A percentile compares a stretch with the other conserved stretches of the same genome.
Conservation (phyloP, 2,888 invertebrate genomes). For the Drosophila dives region DNA sequence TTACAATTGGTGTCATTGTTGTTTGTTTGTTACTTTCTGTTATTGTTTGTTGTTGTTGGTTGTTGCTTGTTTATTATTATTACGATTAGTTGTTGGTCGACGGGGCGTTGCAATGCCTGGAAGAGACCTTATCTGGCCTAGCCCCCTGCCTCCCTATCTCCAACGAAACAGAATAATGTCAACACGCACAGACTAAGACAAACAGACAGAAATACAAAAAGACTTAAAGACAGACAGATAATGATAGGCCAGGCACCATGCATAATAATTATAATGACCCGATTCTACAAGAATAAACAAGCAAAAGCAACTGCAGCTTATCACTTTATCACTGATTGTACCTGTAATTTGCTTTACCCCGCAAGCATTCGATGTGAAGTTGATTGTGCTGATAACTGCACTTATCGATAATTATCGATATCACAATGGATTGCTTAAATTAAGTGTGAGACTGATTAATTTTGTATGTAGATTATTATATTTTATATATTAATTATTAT, state of each 20-base stretch:
- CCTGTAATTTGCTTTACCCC: not conserved
- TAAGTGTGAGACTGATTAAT: too few species aligned
- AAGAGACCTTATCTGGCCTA: constrained; percentile 8
- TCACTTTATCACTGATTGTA: constrained; percentile 5
- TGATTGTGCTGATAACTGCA: not conserved
- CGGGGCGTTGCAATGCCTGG: not conserved
- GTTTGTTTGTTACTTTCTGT: not conserved
- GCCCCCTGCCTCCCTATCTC: not conserved
- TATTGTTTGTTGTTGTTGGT: not conserved
- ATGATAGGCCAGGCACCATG: constrained; percentile 30
- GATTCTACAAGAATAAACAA: constrained; percentile 19
- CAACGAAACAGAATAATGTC: constrained; percentile 3
- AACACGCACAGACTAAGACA: constrained; percentile 18
- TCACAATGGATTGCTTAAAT: too few species aligned
- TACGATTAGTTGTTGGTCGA: constrained; percentile 14
- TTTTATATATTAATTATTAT: too few species aligned
- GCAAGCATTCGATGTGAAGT: not conserved
- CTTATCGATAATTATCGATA: not conserved
- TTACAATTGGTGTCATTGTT: not conserved
- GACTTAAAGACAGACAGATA: constrained; percentile 1
- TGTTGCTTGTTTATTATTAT: constrained; percentile 30
- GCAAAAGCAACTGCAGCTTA: constrained; percentile 47
- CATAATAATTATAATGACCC: constrained; percentile 39
- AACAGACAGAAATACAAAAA: constrained; percentile 1
- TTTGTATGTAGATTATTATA: too few species aligned